Base-by-base conservation (phyloP, 2,113 vertebrate species). In the Numida meleagris region DNA sequence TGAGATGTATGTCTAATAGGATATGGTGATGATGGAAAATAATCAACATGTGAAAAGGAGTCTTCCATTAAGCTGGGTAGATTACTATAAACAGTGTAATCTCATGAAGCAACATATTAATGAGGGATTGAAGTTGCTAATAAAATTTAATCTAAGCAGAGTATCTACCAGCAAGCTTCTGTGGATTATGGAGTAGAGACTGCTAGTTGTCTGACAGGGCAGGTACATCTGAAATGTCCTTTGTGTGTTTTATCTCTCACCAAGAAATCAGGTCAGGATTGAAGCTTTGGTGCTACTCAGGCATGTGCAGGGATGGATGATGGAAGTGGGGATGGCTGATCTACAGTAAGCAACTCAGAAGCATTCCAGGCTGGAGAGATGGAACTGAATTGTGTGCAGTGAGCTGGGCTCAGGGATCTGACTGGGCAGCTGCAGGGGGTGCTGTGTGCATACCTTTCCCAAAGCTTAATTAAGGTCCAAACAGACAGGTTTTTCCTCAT, bases 271-370 rank as follows among this genome's bases (percentile, higher is more conserved):
- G n/a, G 8, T 62, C 46, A 16, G 24, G 45, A 62, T 57, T 63
- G 68, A 57, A 51, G 20, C 38, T n/a, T 13, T 40, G 67, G 63
- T 78, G 24, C 63, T 72, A 1, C 8, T n/a, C 16, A 18, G 2
- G 2, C 12, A 3, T 16, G 9, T 38, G 23, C 27, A 7, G 15
- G 24, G 27, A 18, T 84, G 67, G 33, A 40, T 42, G 29, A 5
- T 4, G 17, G 38, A 73, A 33, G 5, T 38, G 14, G 55, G 58
- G 57, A 14, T 27, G 13, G 23, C 25, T 27, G 2, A 27, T 48
- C 5, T 3, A 0, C 18, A 34, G 29, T 14, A 14, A 14, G 55
- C 29, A 21, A 4, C 29, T 17, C 0, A 0, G 16, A 12, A 31
- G 46, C 40, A 70, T 4, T 53, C 10, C 6, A 8, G 40, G 45